Evolutionary conservation across 2,113 vertebrate species (phyloP).

Genomic region (Rhinolophus ferrumequinum): DNA sequence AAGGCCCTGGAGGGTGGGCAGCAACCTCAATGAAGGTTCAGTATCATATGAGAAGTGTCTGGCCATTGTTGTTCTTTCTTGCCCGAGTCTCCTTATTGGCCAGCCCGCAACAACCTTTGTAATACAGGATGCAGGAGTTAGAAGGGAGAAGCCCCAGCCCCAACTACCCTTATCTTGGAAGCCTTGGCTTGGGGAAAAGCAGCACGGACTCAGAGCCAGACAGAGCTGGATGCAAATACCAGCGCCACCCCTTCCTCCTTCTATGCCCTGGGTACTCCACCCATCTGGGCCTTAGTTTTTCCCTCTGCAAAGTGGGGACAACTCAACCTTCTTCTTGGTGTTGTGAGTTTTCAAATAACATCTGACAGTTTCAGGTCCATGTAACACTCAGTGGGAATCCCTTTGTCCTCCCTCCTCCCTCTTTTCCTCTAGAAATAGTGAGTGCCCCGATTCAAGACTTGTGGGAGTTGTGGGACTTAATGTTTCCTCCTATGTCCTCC

Average conservation of each 20-base stretch:
- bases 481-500: not conserved
- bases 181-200: not conserved
- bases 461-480: not conserved
- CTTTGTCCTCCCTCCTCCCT: not conserved
- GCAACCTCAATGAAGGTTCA: not conserved
- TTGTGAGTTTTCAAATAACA: not conserved
- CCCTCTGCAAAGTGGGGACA: not conserved
- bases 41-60: not conserved
- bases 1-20: not conserved
- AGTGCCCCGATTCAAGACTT: fast-evolving
- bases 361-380: not conserved
- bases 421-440: not conserved
- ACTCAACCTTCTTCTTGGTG: not conserved
- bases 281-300: not conserved
- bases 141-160: not conserved
- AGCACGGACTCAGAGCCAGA: not conserved
- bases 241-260: not conserved
- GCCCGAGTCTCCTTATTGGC: fast-evolving
- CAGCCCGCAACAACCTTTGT: not conserved
- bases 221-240: not conserved
- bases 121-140: not conserved
- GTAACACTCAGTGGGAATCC: not conserved
- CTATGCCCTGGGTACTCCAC: fast-evolving
- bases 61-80: not conserved
- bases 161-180: not conserved